Evolutionary conservation across 2,113 vertebrate species (phyloP).

Genomic region (Clupea harengus): DNA sequence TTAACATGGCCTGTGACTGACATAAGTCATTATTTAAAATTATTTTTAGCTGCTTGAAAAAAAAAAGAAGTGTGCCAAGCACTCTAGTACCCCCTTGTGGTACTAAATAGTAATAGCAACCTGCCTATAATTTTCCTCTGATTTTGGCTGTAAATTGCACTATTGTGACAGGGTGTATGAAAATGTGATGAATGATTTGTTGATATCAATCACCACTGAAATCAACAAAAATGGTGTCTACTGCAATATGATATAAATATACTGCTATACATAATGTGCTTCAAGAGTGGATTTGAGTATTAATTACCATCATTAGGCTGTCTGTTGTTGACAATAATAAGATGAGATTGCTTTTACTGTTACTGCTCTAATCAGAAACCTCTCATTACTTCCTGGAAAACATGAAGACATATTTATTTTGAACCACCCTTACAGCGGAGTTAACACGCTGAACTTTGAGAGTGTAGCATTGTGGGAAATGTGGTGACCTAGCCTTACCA

Average conservation of each 20-base stretch:
- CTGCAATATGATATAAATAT: neutral
- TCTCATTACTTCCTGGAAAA: no score
- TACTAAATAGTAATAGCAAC: neutral
- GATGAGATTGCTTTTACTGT: neutral
- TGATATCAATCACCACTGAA: neutral
- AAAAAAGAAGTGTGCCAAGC: neutral
- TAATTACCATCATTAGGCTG: neutral
- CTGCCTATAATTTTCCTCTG: neutral
- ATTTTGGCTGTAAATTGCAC: neutral
- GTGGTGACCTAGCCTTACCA: no score
- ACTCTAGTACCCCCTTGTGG: neutral
- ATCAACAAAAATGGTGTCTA: neutral
- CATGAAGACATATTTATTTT: no score
- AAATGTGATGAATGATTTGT: neutral
- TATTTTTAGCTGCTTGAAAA: neutral
- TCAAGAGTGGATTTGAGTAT: neutral
- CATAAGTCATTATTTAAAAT: neutral
- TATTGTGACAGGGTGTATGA: neutral
- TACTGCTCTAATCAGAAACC: neutral
- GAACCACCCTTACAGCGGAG: neutral
- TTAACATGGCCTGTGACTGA: neutral
- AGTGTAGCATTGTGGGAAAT: no score
- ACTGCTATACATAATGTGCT: neutral
- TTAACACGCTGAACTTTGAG: no score
- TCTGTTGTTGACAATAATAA: neutral